phyloP scores from a whole-genome alignment of 1,140 invertebrate genomes.

The Ceratoteleas bidentatus region DNA sequence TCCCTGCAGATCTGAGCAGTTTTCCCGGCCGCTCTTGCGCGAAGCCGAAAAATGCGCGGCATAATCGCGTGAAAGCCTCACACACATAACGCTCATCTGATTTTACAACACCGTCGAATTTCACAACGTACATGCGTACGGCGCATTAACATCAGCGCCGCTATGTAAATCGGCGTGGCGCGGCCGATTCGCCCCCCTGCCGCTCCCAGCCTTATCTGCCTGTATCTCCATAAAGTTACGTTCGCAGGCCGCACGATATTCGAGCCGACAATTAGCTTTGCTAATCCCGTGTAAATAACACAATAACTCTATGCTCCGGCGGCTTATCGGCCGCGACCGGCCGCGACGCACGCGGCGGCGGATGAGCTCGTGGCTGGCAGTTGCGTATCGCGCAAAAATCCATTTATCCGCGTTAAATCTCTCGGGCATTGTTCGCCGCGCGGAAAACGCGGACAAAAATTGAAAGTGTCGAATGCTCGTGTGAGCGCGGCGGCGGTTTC shows the following conservation, averaged over 20 bases:
- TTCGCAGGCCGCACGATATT: slow-evolving; percentile 68
- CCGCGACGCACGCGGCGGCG: slow-evolving; percentile 26
- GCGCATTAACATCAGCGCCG: slow-evolving; percentile 57
- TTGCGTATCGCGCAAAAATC: slow-evolving; percentile 77
- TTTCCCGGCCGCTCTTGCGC: slow-evolving; percentile 19
- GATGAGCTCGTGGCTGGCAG: slow-evolving; percentile 47
- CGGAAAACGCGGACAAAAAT: slow-evolving; percentile 25
- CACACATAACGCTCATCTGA: slow-evolving; percentile 48
- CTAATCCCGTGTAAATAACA: slow-evolving; percentile 79
- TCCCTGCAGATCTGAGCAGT: slow-evolving; percentile 32
- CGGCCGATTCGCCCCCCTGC: slow-evolving; percentile 48
- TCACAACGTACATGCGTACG: slow-evolving; percentile 56
- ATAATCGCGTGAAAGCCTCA: slow-evolving; percentile 49
- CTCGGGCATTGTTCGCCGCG: slow-evolving; percentile 71
- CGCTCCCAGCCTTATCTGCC: slow-evolving; percentile 47
- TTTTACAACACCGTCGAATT: slow-evolving; percentile 63
- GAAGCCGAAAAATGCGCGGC: slow-evolving; percentile 14
- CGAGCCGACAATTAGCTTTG: slow-evolving; percentile 78
- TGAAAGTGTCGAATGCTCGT: slow-evolving; percentile 26
- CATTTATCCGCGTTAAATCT: slow-evolving; percentile 79
- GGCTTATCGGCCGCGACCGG: slow-evolving; percentile 65
- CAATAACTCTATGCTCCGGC: slow-evolving; percentile 72
- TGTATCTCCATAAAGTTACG: slow-evolving; percentile 69
- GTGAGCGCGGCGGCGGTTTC: slow-evolving; percentile 11
- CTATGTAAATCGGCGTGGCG: slow-evolving; percentile 53